Percentiles rank a stretch among this genome's conserved stretches.
Evolutionary conservation across 2,113 vertebrate species (phyloP).

Genomic region (Phalacrocorax brasilianus): DNA sequence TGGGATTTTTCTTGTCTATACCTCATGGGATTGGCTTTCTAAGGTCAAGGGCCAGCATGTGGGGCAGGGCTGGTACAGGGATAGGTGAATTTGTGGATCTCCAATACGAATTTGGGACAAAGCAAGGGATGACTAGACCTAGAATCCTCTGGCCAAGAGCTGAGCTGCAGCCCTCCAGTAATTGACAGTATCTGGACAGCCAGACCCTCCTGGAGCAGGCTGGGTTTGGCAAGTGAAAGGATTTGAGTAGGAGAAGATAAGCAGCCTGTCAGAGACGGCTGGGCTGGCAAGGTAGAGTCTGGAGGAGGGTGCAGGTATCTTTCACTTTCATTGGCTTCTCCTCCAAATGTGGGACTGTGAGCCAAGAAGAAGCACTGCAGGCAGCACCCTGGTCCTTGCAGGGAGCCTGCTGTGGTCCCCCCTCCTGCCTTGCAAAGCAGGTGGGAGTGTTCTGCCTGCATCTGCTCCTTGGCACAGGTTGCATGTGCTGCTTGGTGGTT

Average conservation of each 20-base stretch:
- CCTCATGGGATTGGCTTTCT: neutral
- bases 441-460: neutral
- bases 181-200: neutral
- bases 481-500: neutral
- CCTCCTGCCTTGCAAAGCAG: neutral
- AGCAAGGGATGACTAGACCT: neutral
- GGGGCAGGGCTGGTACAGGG: neutral
- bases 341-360: neutral
- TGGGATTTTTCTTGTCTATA: neutral
- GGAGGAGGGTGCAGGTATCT: neutral
- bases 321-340: conserved; percentile 29
- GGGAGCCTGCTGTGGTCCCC: neutral
- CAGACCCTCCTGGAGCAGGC: neutral
- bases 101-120: neutral
- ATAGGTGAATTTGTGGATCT: neutral
- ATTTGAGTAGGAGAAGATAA: neutral
- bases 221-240: neutral
- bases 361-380: neutral
- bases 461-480: accelerated
- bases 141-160: neutral
- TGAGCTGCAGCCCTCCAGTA: neutral
- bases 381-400: neutral
- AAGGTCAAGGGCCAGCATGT: neutral
- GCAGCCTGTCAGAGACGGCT: neutral
- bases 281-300: neutral